A percentile compares a stretch with the other conserved stretches of the same genome.
Conservation (phyloP, 1,140 invertebrate species). For the Neodiprion lecontei region DNA sequence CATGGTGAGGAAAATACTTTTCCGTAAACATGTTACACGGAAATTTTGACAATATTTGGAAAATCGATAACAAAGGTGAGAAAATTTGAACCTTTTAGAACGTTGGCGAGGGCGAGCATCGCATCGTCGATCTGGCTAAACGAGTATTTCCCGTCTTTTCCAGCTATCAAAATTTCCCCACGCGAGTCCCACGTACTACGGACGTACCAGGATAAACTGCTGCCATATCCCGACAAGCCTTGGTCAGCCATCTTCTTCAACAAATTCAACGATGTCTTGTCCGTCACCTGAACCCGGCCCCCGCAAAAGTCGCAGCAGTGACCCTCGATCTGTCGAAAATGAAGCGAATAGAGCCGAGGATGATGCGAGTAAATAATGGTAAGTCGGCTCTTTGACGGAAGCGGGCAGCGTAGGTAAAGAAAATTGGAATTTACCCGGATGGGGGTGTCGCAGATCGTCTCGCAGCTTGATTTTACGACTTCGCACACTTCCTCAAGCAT, state of each 20-base stretch:
- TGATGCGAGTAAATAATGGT: no score
- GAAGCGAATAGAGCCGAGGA: background rate
- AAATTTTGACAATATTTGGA: background rate
- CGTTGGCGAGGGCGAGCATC: conserved; percentile 13
- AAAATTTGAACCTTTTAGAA: background rate
- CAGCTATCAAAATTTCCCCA: conserved; percentile 48
- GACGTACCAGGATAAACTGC: conserved; percentile 44
- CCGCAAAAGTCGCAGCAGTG: conserved; percentile 57
- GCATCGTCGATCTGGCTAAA: conserved; percentile 38
- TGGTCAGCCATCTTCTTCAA: conserved; percentile 31
- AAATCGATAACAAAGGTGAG: conserved; percentile 8
- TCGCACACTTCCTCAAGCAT: conserved; percentile 53
- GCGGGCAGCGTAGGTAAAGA: no score
- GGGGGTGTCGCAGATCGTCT: conserved; percentile 32
- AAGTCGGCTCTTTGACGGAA: background rate
- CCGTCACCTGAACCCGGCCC: conserved; percentile 37
- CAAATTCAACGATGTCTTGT: conserved; percentile 31
- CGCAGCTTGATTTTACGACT: conserved; percentile 45
- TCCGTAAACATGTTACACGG: background rate
- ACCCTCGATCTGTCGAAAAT: conserved; percentile 49
- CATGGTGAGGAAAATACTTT: no score
- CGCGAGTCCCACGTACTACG: conserved; percentile 39
- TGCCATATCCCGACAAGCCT: conserved; percentile 33
- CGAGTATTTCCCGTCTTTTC: conserved; percentile 40
- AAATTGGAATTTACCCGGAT: no score